Percentiles rank a stretch among this genome's conserved stretches.
Evolutionary conservation across 2,888 invertebrate genomes (phyloP).

Genomic region (Julus scandinavius): DNA sequence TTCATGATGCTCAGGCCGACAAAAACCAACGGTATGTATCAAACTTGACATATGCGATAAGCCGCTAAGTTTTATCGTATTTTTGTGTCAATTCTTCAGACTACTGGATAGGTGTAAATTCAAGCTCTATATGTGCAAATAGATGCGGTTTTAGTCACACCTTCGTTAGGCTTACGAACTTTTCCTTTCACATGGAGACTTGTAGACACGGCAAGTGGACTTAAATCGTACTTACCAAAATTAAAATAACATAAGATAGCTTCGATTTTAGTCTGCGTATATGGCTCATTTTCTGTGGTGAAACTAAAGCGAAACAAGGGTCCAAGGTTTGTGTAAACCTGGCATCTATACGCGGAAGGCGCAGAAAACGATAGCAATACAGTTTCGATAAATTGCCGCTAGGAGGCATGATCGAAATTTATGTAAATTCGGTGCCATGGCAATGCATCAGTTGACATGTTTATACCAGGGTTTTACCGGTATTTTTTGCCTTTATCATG

Average conservation of each 20-base stretch:
- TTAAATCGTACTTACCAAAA: not conserved
- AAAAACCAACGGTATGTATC: not conserved
- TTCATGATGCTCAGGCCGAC: not conserved
- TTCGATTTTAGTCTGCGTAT: slow-evolving; percentile 34
- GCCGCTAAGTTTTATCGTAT: not conserved
- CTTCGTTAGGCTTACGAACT: slow-evolving; percentile 32
- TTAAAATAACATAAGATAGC: slow-evolving; percentile 23
- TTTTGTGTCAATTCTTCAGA: not conserved
- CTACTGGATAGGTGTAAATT: not conserved
- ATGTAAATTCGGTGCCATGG: not conserved
- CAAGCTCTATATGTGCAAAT: not conserved
- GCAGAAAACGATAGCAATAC: not conserved
- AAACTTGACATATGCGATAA: not conserved
- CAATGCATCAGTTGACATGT: not conserved
- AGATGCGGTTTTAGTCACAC: not conserved
- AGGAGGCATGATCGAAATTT: not conserved
- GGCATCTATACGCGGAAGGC: slow-evolving; percentile 31
- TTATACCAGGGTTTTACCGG: not conserved
- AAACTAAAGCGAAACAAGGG: not conserved
- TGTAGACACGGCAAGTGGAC: not conserved
- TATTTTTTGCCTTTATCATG: too few relatives aligned
- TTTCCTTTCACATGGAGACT: not conserved
- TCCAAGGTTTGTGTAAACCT: slow-evolving; percentile 39
- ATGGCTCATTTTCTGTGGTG: not conserved
- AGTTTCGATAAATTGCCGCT: not conserved